A percentile compares a stretch with the other conserved stretches of the same genome.
phyloP scores from a whole-genome alignment of 2,797 vertebrate species.

The Pseudochirops corinnae region DNA sequence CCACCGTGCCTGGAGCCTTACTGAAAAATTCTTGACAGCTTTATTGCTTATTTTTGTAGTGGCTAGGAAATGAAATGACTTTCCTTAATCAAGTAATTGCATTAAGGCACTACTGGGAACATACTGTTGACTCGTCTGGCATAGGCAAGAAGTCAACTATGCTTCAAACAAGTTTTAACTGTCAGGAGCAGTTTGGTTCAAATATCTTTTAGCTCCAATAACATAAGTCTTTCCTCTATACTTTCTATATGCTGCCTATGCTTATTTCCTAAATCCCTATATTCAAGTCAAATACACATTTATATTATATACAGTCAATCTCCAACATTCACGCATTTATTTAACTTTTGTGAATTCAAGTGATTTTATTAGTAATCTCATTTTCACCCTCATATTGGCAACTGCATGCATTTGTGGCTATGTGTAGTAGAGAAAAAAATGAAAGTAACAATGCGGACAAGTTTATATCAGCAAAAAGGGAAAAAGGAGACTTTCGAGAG shows the following conservation, averaged over 20 bases:
- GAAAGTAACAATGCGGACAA: background rate
- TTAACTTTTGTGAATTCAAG: background rate
- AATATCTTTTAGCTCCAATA: conserved; percentile 73
- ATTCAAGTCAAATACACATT: background rate
- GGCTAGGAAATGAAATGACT: conserved; percentile 86
- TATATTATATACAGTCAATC: background rate
- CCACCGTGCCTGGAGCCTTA: conserved; percentile 77
- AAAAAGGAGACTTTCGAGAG: background rate
- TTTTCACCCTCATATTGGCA: background rate
- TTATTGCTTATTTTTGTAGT: conserved; percentile 92
- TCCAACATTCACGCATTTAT: background rate
- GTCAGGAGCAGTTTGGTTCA: conserved; percentile 87
- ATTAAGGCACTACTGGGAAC: conserved; percentile 85
- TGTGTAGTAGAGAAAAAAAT: background rate
- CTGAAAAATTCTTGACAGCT: conserved; percentile 89
- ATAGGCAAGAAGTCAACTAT: conserved; percentile 70
- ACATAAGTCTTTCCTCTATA: conserved; percentile 15
- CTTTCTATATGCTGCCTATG: background rate
- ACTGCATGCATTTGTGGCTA: background rate
- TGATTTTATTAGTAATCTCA: background rate
- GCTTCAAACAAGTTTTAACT: conserved; percentile 84
- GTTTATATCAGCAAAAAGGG: background rate
- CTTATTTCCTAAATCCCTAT: background rate
- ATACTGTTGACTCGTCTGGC: conserved; percentile 73
- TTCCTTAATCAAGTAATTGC: conserved; percentile 84